phyloP scores from a whole-genome alignment of 2,113 vertebrate species.

The Chauna torquata region DNA sequence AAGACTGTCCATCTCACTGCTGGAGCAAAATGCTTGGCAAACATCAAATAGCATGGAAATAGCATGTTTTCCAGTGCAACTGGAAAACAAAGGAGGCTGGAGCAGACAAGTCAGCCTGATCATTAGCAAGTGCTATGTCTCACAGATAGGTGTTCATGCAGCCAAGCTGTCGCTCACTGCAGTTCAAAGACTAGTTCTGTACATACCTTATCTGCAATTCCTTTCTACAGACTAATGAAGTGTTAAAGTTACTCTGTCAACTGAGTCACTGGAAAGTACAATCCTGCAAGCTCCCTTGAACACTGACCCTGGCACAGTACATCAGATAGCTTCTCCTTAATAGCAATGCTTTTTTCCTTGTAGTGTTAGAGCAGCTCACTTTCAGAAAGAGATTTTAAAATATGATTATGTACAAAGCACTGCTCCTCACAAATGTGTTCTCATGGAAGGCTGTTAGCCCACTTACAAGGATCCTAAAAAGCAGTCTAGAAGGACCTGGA shows the following conservation, averaged over 20 bases:
- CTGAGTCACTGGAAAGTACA: neutral
- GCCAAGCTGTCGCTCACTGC: neutral
- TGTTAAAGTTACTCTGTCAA: neutral
- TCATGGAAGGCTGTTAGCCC: neutral
- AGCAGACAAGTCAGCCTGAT: neutral
- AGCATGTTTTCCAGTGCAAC: neutral
- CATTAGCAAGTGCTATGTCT: rapidly evolving
- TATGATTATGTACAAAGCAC: neutral
- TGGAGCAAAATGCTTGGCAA: neutral
- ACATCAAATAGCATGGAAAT: neutral
- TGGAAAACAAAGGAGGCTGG: neutral
- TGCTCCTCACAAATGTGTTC: neutral
- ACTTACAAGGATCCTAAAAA: neutral
- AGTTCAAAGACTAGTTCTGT: neutral
- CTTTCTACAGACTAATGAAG: neutral
- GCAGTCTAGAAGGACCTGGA: neutral
- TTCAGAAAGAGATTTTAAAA: neutral
- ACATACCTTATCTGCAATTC: neutral
- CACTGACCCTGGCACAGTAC: neutral
- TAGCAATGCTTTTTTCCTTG: neutral
- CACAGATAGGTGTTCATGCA: neutral
- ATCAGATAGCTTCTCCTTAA: neutral
- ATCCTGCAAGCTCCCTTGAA: neutral
- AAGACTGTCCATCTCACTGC: neutral
- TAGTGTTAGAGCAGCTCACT: neutral